Evolutionary conservation across 2,113 vertebrate species (phyloP).

Genomic region (Gnathonemus echidnorhynchus): DNA sequence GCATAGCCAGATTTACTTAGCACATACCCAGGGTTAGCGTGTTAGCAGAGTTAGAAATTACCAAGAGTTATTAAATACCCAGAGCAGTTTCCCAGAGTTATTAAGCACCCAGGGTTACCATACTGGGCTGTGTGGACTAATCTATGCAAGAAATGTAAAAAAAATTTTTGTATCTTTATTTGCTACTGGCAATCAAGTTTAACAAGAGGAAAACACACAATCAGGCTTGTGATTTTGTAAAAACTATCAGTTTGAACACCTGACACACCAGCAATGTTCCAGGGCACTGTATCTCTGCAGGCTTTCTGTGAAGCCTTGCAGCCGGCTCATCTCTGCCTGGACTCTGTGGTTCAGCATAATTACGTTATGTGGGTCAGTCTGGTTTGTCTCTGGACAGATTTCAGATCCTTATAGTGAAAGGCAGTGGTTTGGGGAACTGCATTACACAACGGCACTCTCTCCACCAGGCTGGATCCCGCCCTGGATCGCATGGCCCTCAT

Average conservation of each 20-base stretch:
- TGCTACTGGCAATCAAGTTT: not conserved
- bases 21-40: not conserved
- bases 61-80: too few relatives aligned
- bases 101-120: too few relatives aligned
- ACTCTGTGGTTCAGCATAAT: constrained; percentile 3
- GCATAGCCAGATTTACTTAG: not conserved
- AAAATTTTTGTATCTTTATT: too few relatives aligned
- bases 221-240: not conserved
- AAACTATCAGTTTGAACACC: not conserved
- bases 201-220: not conserved
- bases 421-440: not conserved
- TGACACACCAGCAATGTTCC: not conserved
- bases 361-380: constrained; percentile 2
- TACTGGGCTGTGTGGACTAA: not conserved
- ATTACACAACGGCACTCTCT: not conserved
- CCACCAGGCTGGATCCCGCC: not conserved
- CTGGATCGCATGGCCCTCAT: not conserved
- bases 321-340: not conserved
- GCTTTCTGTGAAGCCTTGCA: not conserved
- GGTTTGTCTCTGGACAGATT: not conserved
- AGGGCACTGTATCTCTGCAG: not conserved
- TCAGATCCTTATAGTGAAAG: not conserved
- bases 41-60: too few relatives aligned
- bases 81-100: too few relatives aligned
- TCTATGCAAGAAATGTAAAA: not conserved